Percentiles rank a stretch among this genome's conserved stretches.
Evolutionary conservation across 2,113 vertebrate species (phyloP).

Genomic region (Pyxicephalus adspersus): DNA sequence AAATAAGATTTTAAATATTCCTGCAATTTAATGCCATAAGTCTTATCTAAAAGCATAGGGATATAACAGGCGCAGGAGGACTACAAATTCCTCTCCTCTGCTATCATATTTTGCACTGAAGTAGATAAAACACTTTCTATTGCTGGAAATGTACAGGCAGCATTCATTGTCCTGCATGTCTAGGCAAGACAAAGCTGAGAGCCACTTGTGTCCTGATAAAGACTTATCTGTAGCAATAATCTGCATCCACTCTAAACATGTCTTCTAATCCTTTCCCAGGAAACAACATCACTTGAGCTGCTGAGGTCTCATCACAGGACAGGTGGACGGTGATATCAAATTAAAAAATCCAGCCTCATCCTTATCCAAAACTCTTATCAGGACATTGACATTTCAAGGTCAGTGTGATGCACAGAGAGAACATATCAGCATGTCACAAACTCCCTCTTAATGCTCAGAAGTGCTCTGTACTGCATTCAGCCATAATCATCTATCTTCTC

Average conservation of each 20-base stretch:
- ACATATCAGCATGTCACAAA: conserved; percentile 22
- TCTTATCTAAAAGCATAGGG: neutral
- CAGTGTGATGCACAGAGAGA: conserved; percentile 40
- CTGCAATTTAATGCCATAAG: neutral
- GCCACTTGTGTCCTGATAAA: conserved; percentile 24
- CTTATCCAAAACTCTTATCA: conserved; percentile 49
- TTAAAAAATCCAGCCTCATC: conserved; percentile 33
- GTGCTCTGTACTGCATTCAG: neutral
- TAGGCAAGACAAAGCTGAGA: conserved; percentile 40
- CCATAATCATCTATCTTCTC: conserved; percentile 29
- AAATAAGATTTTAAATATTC: neutral
- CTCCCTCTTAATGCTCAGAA: conserved; percentile 1
- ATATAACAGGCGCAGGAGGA: neutral
- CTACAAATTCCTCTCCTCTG: conserved; percentile 12
- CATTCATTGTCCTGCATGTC: conserved; percentile 39
- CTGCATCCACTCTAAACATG: conserved; percentile 42
- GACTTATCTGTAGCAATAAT: conserved; percentile 41
- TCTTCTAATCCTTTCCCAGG: conserved; percentile 28
- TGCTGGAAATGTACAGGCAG: conserved; percentile 22
- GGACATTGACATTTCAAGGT: conserved; percentile 52
- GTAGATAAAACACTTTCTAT: conserved; percentile 23
- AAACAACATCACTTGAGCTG: conserved; percentile 34
- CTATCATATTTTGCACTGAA: conserved; percentile 9
- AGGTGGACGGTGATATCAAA: conserved; percentile 22
- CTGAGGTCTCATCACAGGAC: conserved; percentile 32